These are phyloP conservation scores for Cyclargus thomasi DNA, from an alignment of 1,140 invertebrate species.

Conservation along the genomic window DNA sequence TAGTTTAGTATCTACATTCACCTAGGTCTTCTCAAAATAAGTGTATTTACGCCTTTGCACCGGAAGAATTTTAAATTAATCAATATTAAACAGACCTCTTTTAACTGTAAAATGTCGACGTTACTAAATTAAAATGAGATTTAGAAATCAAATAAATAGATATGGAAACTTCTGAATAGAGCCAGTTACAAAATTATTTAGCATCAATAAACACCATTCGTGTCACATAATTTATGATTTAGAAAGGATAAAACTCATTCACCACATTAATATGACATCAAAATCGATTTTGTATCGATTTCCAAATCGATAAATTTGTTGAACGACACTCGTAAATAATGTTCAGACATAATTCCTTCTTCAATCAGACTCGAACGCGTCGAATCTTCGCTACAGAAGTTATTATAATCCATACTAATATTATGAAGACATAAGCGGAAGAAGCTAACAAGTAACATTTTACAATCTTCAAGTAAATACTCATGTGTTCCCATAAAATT, in stretches of 20 bases:
- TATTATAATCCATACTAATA: too few relatives aligned
- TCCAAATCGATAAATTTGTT: constrained; percentile 40
- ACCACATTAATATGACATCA: constrained; percentile 31
- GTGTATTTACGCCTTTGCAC: too few relatives aligned
- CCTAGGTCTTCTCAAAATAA: too few relatives aligned
- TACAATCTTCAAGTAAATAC: too few relatives aligned
- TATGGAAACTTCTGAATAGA: background rate
- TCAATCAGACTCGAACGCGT: constrained; percentile 37
- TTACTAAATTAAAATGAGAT: background rate
- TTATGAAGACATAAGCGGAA: too few relatives aligned
- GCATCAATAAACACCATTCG: constrained; percentile 17
- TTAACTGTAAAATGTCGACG: too few relatives aligned
- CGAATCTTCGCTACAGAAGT: constrained; percentile 42
- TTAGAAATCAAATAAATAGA: background rate
- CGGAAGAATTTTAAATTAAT: too few relatives aligned
- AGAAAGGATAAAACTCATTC: constrained; percentile 32
- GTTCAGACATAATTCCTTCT: constrained; percentile 32
- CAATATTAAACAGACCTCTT: too few relatives aligned
- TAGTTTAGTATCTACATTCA: too few relatives aligned
- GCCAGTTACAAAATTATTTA: constrained; percentile 6
- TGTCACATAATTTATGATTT: constrained; percentile 27
- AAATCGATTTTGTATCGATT: constrained; percentile 34
- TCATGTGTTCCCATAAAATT: too few relatives aligned
- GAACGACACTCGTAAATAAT: constrained; percentile 39
- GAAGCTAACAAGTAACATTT: too few relatives aligned